phyloP scores from a whole-genome alignment of 1,140 invertebrate species.

The Drosophila tsacasi region DNA sequence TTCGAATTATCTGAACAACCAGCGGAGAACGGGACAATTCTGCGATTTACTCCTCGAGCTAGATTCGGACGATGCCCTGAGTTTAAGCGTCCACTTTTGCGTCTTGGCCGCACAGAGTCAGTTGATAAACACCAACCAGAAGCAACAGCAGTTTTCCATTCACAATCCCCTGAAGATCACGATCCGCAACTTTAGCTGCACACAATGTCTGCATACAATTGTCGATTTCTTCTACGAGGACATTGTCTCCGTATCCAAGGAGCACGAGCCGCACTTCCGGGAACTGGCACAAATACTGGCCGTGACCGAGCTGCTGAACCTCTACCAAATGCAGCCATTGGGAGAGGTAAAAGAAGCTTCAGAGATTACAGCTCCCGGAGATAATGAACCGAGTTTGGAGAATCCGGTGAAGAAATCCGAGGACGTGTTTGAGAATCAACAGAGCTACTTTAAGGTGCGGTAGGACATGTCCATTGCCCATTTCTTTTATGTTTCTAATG shows the following conservation, averaged over 20 bases:
- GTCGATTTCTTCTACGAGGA: conserved; percentile 83
- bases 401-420: conserved; percentile 40
- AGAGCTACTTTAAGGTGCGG: conserved; percentile 76
- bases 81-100: conserved; percentile 73
- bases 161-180: conserved; percentile 79
- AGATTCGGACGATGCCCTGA: conserved; percentile 60
- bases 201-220: conserved; percentile 73
- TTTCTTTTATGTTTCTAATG: not conserved
- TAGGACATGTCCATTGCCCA: not conserved
- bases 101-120: conserved; percentile 79
- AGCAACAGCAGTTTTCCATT: conserved; percentile 82
- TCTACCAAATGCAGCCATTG: conserved; percentile 62
- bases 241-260: conserved; percentile 75
- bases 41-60: conserved; percentile 75
- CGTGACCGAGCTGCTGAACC: conserved; percentile 73
- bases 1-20: conserved; percentile 79
- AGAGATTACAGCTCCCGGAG: conserved; percentile 5
- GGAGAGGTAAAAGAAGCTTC: conserved; percentile 30
- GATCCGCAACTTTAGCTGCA: conserved; percentile 73
- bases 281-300: conserved; percentile 71
- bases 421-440: conserved; percentile 71
- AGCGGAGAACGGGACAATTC: conserved; percentile 73
- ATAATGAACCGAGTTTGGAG: conserved; percentile 28
- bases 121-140: conserved; percentile 68
- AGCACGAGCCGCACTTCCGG: conserved; percentile 76